A percentile compares a stretch with the other conserved stretches of the same genome.
Evolutionary conservation across 2,888 invertebrate genomes (phyloP).

Genomic region (Hybos culiciformis): DNA sequence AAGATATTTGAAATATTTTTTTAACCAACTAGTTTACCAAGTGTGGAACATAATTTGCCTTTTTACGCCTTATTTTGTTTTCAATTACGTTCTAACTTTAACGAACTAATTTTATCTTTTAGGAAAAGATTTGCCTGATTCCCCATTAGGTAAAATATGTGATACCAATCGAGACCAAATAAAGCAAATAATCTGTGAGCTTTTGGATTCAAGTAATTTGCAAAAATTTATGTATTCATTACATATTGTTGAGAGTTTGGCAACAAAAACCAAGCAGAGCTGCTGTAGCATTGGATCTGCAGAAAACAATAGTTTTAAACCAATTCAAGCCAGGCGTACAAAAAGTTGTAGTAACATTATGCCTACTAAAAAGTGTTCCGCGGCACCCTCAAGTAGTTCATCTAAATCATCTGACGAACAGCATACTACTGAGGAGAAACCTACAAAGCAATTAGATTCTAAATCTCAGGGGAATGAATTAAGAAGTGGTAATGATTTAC

Average conservation of each 20-base stretch:
- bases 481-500: slow-evolving; percentile 6
- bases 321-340: not conserved
- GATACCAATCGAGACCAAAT: slow-evolving; percentile 40
- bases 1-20: no score
- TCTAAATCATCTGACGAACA: slow-evolving; percentile 14
- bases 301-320: slow-evolving; percentile 15
- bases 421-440: slow-evolving; percentile 11
- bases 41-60: no score
- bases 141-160: slow-evolving; percentile 81
- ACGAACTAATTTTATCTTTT: no score
- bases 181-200: slow-evolving; percentile 43
- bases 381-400: slow-evolving; percentile 13
- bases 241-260: slow-evolving; percentile 74
- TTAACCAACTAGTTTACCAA: no score
- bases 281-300: slow-evolving; percentile 6
- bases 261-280: no score
- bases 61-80: no score
- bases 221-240: slow-evolving; percentile 92
- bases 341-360: no score
- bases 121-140: no score
- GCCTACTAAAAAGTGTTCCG: slow-evolving; percentile 12
- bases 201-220: slow-evolving; percentile 76
- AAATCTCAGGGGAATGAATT: no score
- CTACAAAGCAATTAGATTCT: slow-evolving; percentile 12
- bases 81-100: no score